Evolutionary conservation across 2,797 vertebrate genomes (phyloP).

Genomic region (Muscicapa comitata): DNA sequence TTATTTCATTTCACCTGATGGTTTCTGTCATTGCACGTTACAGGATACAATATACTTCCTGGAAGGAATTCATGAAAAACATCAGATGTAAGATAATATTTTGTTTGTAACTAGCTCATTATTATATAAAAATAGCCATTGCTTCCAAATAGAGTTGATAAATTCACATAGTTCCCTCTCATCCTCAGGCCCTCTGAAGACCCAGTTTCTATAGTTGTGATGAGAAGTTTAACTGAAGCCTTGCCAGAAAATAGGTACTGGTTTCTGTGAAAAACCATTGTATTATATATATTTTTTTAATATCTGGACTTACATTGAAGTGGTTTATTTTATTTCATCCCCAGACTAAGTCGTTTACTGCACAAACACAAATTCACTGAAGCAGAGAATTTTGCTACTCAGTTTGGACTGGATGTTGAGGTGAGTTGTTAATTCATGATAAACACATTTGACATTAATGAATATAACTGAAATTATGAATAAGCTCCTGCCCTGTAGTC

Average conservation of each 20-base stretch:
- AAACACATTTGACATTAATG: background rate
- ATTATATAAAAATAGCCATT: background rate
- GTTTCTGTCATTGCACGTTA: background rate
- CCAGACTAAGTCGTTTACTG: conserved; percentile 90
- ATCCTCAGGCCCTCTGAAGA: conserved; percentile 66
- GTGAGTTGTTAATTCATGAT: conserved; percentile 55
- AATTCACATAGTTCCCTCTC: background rate
- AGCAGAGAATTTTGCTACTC: conserved; percentile 92
- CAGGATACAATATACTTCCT: conserved; percentile 92
- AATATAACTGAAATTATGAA: background rate
- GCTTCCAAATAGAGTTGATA: background rate
- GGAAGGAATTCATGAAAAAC: conserved; percentile 83
- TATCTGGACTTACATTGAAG: background rate
- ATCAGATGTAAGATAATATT: conserved; percentile 77
- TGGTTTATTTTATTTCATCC: background rate
- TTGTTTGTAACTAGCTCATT: background rate
- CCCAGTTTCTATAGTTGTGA: conserved; percentile 77
- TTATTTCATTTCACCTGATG: background rate
- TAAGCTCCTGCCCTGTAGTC: background rate
- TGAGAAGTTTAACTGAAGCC: conserved; percentile 95
- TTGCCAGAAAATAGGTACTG: conserved; percentile 94
- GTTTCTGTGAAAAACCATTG: background rate
- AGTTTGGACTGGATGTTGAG: conserved; percentile 93
- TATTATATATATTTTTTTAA: rapidly evolving
- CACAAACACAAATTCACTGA: conserved; percentile 94